Conservation (phyloP, 2,113 vertebrate species). For the Pachycephala philippinensis region DNA sequence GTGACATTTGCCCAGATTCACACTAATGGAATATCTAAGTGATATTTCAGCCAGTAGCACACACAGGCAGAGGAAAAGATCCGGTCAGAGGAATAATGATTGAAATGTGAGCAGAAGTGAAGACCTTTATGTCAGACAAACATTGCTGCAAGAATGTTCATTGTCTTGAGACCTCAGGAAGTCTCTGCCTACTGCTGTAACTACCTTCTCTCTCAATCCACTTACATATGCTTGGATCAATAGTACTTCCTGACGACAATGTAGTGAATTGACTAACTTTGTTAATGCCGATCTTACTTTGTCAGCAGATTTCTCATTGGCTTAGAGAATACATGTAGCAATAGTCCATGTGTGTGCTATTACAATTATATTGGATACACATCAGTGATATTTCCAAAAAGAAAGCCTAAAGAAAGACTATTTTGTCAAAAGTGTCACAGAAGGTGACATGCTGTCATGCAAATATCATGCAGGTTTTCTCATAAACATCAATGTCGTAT, state of each 20-base stretch:
- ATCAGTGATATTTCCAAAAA: not conserved
- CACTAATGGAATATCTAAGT: accelerated
- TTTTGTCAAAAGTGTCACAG: not conserved
- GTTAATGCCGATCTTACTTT: not conserved
- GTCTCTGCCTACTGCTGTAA: not conserved
- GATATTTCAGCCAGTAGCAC: not conserved
- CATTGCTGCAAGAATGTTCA: not conserved
- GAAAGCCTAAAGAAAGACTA: not conserved
- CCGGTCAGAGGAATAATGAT: not conserved
- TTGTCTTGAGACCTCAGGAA: not conserved
- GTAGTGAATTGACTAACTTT: not conserved
- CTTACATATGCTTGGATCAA: not conserved
- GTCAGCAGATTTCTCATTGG: not conserved
- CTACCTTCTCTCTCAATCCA: not conserved
- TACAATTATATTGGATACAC: not conserved
- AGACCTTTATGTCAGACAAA: not conserved
- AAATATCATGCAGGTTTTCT: not conserved
- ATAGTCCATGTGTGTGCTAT: not conserved
- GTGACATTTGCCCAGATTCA: not conserved
- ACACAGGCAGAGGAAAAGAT: not conserved
- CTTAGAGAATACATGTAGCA: not conserved
- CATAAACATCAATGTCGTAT: not conserved
- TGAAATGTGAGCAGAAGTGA: not conserved
- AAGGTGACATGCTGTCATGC: not conserved
- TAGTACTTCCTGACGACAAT: not conserved